Base-by-base conservation (phyloP, 2,888 invertebrate genomes). In the Plebejus melissa region DNA sequence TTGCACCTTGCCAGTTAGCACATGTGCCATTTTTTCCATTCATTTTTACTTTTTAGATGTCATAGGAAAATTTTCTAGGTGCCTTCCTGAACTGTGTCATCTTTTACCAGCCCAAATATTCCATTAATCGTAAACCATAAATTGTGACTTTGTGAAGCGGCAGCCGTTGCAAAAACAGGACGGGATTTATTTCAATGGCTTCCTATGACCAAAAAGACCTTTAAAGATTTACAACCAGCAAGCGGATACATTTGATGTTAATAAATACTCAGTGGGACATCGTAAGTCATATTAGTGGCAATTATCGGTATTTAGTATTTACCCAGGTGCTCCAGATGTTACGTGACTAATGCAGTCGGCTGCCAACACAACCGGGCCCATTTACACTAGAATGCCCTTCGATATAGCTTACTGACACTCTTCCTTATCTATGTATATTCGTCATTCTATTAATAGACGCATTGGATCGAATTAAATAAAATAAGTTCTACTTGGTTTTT, bases 321-420 rank as follows among this genome's bases (percentile, higher is more conserved):
- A 72, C 72, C 72, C 72, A 72, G 72, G 72, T 72, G 54, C 32
- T 72, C 54, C 54, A 54, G 54, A 72, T 54, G 32, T 72, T 46
- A 41, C 46, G 28, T 72, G 54, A 72, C 72, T 72, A 72, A 72
- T 50, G 46, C 50, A 54, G 50, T 72, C 54, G 72, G 28, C 50
- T 72, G 72, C 72, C 50, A 72, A 72, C 72, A 72, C 50, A 72
- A 54, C 32, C 32, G 28, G 65, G 11, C 32, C 46, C 72, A 65
- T 65, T 65, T 36, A 65, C 65, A 36, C 65, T 36, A 65, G 36
- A 65, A 65, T 36, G 65, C 65, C 65, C 65, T 65, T 36, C 65
- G 65, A 65, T 65, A 65, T 65, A 36, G 65, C 65, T 65, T 36
- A 65, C 65, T 65, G 65, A 65, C 32, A 65, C 32, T 65, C 65